A percentile compares a stretch with the other conserved stretches of the same genome.
phyloP scores from a whole-genome alignment of 2,888 invertebrate species.

The Drosophila subquinaria region DNA sequence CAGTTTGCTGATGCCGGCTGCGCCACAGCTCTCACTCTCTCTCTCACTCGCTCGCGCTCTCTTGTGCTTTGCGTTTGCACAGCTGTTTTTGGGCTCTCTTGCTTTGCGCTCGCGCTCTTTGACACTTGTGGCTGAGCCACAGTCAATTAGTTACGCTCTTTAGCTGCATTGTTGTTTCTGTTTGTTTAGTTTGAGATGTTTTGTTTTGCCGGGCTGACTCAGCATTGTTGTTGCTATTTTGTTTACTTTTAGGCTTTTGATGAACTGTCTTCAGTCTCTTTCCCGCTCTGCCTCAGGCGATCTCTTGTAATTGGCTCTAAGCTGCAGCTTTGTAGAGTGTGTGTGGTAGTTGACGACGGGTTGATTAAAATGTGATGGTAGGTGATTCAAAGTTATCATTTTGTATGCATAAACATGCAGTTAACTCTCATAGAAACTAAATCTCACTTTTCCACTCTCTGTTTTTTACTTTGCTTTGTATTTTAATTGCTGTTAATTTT shows the following conservation, averaged over 20 bases:
- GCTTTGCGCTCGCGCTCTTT: constrained; percentile 37
- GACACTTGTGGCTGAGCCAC: constrained; percentile 54
- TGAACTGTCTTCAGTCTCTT: constrained; percentile 19
- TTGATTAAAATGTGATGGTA: constrained; percentile 18
- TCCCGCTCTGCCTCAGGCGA: not conserved
- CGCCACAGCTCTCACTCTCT: constrained; percentile 11
- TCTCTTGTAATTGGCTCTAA: constrained; percentile 5
- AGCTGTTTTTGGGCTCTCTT: constrained; percentile 39
- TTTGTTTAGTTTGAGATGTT: constrained; percentile 61
- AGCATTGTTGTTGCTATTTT: constrained; percentile 33
- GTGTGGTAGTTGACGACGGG: not conserved
- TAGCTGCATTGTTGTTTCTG: constrained; percentile 43
- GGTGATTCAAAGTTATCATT: constrained; percentile 2
- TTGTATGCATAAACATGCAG: constrained; percentile 6
- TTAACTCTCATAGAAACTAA: not conserved
- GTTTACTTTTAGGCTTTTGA: constrained; percentile 40
- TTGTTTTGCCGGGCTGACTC: constrained; percentile 48
- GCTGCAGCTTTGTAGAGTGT: constrained; percentile 5
- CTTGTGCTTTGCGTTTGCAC: constrained; percentile 23
- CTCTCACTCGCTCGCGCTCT: not conserved
- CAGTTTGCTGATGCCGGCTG: constrained; percentile 34
- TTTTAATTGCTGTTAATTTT: not conserved
- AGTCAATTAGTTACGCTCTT: constrained; percentile 73
- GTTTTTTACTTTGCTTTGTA: not conserved
- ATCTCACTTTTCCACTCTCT: not conserved